Evolutionary conservation across 2,113 vertebrate genomes (phyloP).

Genomic region (Tragelaphus scriptus): DNA sequence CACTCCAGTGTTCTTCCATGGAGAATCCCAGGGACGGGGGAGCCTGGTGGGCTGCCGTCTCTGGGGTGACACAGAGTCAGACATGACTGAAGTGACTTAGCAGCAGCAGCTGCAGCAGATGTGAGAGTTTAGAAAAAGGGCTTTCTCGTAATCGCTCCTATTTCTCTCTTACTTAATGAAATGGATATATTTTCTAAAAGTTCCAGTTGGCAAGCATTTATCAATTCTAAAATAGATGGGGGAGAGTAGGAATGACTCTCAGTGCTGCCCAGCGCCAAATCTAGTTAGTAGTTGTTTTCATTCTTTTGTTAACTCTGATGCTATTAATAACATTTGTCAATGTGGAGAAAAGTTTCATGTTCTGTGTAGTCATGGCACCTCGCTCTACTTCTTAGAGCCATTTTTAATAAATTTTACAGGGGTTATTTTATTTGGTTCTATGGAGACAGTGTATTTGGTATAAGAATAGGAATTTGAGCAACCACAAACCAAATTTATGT

Average conservation of each 20-base stretch:
- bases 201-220: neutral
- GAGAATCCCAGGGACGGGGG: too few relatives aligned
- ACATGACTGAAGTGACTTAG: too few relatives aligned
- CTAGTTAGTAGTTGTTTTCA: neutral
- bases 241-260: neutral
- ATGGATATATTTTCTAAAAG: neutral
- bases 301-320: neutral
- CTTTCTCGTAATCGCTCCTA: neutral
- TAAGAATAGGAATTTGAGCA: slow-evolving; percentile 25
- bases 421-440: slow-evolving; percentile 26
- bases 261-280: neutral
- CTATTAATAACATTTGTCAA: neutral
- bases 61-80: too few relatives aligned
- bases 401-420: neutral
- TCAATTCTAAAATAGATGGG: neutral
- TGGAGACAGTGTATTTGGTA: neutral
- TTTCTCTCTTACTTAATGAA: neutral
- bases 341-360: neutral
- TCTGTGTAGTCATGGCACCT: neutral
- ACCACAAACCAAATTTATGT: slow-evolving; percentile 47
- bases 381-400: neutral
- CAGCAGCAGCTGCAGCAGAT: neutral
- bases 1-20: too few relatives aligned
- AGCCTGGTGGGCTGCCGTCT: too few relatives aligned
- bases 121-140: neutral